phyloP scores from a whole-genome alignment of 2,888 invertebrate genomes.

The Ceramica pisi region DNA sequence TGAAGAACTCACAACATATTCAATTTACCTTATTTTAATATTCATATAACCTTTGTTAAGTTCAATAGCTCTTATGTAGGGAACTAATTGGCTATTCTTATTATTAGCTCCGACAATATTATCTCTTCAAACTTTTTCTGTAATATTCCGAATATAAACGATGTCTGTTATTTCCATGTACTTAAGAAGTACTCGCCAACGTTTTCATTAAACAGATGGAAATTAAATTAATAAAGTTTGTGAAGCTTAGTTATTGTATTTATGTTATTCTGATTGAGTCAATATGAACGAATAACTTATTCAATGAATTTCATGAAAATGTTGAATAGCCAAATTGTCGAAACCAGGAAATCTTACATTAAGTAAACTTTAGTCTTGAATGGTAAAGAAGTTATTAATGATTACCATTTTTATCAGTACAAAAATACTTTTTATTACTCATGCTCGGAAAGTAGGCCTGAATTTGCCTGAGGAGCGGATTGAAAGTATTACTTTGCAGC shows the following conservation, averaged over 20 bases:
- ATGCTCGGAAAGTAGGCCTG: no score
- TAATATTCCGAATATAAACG: not conserved
- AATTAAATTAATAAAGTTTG: constrained; percentile 48
- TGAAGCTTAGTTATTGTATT: constrained; percentile 34
- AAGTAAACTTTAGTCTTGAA: not conserved
- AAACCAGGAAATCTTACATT: constrained; percentile 1
- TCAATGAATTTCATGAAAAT: constrained; percentile 19
- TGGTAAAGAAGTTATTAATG: not conserved
- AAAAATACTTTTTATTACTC: no score
- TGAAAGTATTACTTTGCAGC: no score
- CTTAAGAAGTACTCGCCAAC: not conserved
- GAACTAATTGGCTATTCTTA: not conserved
- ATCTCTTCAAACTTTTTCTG: not conserved
- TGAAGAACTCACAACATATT: no score
- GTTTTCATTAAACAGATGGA: constrained; percentile 18
- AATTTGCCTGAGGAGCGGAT: no score
- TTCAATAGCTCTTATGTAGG: not conserved
- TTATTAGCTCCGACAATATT: not conserved
- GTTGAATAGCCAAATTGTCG: constrained; percentile 18
- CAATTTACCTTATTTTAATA: not conserved
- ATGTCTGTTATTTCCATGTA: constrained; percentile 4
- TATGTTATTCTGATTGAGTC: constrained; percentile 40
- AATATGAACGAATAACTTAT: constrained; percentile 23
- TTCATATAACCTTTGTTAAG: not conserved
- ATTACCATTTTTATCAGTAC: not conserved